phyloP scores from a whole-genome alignment of 1,140 invertebrate species.

The Lasioglossum baleicum region DNA sequence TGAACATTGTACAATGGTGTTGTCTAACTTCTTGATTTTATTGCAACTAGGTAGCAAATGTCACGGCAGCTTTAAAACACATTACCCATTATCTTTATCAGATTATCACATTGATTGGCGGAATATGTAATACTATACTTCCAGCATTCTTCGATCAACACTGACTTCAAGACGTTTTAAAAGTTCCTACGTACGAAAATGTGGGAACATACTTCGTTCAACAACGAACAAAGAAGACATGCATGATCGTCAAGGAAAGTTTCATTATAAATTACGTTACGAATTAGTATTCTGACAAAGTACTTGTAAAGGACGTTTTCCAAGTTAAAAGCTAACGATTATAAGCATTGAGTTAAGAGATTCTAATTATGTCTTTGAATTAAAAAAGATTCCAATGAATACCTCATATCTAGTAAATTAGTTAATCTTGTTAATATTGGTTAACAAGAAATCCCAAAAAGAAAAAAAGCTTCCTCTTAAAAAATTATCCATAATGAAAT shows the following conservation, averaged over 20 bases:
- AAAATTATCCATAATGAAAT: too few relatives aligned
- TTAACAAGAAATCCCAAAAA: too few relatives aligned
- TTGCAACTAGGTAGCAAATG: conserved; percentile 42
- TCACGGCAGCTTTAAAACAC: conserved; percentile 51
- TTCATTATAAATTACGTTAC: conserved; percentile 22
- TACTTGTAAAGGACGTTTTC: conserved; percentile 31
- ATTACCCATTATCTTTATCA: conserved; percentile 35
- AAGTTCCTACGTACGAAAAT: not conserved
- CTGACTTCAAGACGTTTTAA: not conserved
- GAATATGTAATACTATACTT: conserved; percentile 34
- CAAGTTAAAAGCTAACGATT: conserved; percentile 43
- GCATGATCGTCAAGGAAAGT: not conserved
- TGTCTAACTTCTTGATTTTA: too few relatives aligned
- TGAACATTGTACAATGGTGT: conserved; percentile 39
- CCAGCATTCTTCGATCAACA: conserved; percentile 7
- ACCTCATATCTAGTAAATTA: too few relatives aligned
- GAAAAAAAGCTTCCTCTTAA: too few relatives aligned
- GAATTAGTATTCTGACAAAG: conserved; percentile 24
- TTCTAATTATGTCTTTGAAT: conserved; percentile 30
- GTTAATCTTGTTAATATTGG: too few relatives aligned
- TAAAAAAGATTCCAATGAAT: too few relatives aligned
- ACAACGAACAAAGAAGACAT: not conserved
- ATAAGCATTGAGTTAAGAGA: conserved; percentile 30
- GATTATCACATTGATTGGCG: conserved; percentile 53
- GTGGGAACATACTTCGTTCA: not conserved